Conservation (phyloP, 1,140 invertebrate genomes). For the Pseudoatta argentina region DNA sequence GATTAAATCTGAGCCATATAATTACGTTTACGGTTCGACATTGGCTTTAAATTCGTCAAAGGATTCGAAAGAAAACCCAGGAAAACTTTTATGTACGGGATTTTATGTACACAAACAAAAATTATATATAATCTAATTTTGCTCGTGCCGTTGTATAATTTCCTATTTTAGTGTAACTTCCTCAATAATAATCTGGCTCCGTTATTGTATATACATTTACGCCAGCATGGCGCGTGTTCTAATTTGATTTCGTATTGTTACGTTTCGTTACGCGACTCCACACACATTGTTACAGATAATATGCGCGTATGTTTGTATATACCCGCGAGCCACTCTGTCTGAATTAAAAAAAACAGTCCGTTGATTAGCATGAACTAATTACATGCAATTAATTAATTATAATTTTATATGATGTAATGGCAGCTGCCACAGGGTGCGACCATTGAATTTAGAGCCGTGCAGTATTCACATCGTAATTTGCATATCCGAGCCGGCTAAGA, state of each 20-base stretch:
- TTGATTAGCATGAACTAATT: conserved; percentile 53
- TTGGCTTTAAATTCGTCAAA: background rate
- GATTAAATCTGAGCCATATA: conserved; percentile 1
- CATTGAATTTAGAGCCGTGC: background rate
- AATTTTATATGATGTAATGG: background rate
- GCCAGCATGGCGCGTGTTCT: background rate
- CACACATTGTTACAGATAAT: background rate
- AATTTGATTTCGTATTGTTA: conserved; percentile 45
- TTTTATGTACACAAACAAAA: background rate
- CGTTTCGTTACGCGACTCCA: conserved; percentile 27
- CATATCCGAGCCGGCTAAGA: background rate
- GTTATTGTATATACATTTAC: background rate
- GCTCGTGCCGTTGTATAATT: conserved; percentile 14
- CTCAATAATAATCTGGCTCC: conserved; percentile 36
- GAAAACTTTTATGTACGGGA: background rate
- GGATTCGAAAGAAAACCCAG: background rate
- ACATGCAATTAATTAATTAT: conserved; percentile 42
- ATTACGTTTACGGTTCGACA: background rate
- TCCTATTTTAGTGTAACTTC: conserved; percentile 42
- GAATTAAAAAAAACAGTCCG: conserved; percentile 18
- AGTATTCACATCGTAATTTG: background rate
- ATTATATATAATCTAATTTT: conserved; percentile 44
- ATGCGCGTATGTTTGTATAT: too few relatives aligned
- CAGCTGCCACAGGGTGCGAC: background rate
- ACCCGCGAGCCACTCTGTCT: background rate